phyloP scores from a whole-genome alignment of 2,888 invertebrate species.

The Andrena minutula region DNA sequence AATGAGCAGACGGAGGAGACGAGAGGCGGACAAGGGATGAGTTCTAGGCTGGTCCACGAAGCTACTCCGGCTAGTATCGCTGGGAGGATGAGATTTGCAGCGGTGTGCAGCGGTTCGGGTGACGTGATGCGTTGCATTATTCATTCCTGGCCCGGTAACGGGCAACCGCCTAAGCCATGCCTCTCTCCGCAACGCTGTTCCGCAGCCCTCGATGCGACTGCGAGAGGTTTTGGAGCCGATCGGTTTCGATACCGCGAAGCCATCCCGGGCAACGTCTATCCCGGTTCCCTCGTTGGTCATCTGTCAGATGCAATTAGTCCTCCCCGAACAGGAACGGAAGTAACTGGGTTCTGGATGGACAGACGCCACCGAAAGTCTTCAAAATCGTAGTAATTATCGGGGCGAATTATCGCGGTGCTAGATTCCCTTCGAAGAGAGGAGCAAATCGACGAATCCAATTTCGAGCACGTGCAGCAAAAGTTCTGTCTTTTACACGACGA shows the following conservation, averaged over 20 bases:
- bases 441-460: no score
- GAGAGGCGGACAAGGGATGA: conserved; percentile 26
- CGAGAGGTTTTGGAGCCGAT: conserved; percentile 57
- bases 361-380: background rate
- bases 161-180: conserved; percentile 67
- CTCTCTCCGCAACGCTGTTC: conserved; percentile 24
- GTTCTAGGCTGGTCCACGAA: conserved; percentile 24
- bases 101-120: conserved; percentile 76
- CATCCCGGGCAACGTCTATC: conserved; percentile 60
- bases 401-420: background rate
- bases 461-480: no score
- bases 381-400: background rate
- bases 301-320: conserved; percentile 77
- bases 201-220: conserved; percentile 33
- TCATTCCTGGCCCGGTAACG: conserved; percentile 79
- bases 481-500: no score
- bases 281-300: conserved; percentile 65
- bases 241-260: conserved; percentile 74
- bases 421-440: no score
- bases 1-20: conserved; percentile 9
- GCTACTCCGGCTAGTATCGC: conserved; percentile 33
- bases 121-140: conserved; percentile 83
- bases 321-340: conserved; percentile 27
- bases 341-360: background rate
- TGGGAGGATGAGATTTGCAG: conserved; percentile 79